phyloP scores from a whole-genome alignment of 37 sponge, comb jelly and placozoan species.

The Beroe forskalii region DNA sequence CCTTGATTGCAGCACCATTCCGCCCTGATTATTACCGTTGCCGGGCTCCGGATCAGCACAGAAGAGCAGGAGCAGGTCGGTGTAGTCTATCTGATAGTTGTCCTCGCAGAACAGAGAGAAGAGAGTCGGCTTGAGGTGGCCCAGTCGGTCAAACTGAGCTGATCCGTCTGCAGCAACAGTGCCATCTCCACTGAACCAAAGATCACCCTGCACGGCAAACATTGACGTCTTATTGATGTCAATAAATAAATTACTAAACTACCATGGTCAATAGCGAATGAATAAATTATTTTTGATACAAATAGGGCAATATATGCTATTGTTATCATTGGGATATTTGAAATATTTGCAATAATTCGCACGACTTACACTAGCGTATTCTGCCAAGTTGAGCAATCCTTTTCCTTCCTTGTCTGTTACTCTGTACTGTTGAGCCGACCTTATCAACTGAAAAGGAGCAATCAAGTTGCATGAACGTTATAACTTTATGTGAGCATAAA shows the following conservation, averaged over 20 bases:
- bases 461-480: too few species aligned
- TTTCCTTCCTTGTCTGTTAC: neutral
- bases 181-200: slow-evolving; percentile 22
- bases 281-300: neutral
- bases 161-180: neutral
- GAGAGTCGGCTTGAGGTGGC: slow-evolving; percentile 12
- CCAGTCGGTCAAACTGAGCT: slow-evolving; percentile 25
- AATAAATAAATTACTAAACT: too few species aligned
- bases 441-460: neutral
- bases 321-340: neutral
- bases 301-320: neutral
- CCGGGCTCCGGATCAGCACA: slow-evolving; percentile 32
- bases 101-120: slow-evolving; percentile 53
- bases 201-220: slow-evolving; percentile 60
- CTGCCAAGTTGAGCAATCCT: slow-evolving; percentile 3
- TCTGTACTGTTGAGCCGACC: neutral
- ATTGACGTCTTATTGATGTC: too few species aligned
- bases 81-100: slow-evolving; percentile 38
- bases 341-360: neutral
- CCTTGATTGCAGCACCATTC: too few species aligned
- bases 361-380: slow-evolving; percentile 1
- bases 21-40: neutral
- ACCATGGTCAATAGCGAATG: too few species aligned
- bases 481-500: too few species aligned
- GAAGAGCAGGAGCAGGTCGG: slow-evolving; percentile 21